Percentiles rank a stretch among this genome's conserved stretches.
phyloP scores from a whole-genome alignment of 2,113 vertebrate genomes.

The Eublepharis macularius region DNA sequence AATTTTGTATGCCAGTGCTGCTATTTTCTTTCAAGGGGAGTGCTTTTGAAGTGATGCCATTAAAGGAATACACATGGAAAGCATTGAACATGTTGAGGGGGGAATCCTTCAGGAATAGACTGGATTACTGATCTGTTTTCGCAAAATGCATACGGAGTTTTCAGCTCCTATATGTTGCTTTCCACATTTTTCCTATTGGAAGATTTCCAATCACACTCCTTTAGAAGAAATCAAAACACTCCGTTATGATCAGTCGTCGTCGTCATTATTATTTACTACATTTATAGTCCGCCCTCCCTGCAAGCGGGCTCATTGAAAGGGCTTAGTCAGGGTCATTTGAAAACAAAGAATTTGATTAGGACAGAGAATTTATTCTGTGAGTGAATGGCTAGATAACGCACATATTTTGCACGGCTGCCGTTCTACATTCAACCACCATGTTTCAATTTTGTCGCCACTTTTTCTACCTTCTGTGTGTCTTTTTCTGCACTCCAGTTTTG shows the following conservation, averaged over 20 bases:
- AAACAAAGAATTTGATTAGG: slow-evolving; percentile 22
- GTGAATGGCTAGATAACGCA: background rate
- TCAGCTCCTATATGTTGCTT: background rate
- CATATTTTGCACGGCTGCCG: background rate
- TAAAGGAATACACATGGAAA: background rate
- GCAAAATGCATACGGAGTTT: background rate
- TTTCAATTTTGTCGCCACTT: background rate
- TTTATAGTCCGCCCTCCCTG: background rate
- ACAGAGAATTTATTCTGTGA: slow-evolving; percentile 30
- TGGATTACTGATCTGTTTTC: no score
- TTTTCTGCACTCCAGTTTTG: slow-evolving; percentile 44
- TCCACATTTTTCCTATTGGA: background rate
- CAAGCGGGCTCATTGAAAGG: no score
- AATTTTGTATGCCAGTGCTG: no score
- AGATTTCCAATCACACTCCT: background rate
- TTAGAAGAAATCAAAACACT: background rate
- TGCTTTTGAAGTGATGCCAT: background rate
- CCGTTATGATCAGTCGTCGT: no score
- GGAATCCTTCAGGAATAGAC: no score
- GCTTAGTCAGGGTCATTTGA: background rate
- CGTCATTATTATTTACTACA: no score
- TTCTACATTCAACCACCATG: slow-evolving; percentile 32
- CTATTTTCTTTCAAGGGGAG: background rate
- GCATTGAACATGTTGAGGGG: no score
- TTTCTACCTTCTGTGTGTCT: slow-evolving; percentile 50